Conservation (phyloP, 1,140 invertebrate genomes). For the Subanguina moxae region DNA sequence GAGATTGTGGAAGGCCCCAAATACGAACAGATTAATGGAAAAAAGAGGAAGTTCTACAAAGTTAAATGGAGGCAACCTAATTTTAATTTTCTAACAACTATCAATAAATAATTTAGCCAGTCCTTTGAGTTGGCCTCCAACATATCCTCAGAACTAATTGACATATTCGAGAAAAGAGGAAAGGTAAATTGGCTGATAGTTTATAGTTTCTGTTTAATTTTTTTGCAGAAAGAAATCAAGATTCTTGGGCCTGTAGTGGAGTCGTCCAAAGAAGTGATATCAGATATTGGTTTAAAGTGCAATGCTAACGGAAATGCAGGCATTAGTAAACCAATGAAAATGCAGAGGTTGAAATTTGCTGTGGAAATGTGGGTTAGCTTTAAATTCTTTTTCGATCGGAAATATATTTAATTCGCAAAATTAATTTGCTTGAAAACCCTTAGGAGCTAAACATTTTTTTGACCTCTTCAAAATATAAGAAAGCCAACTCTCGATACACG, state of each 20-base stretch:
- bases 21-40: constrained; percentile 14
- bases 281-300: not conserved
- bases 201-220: too few species aligned
- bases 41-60: constrained; percentile 24
- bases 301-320: not conserved
- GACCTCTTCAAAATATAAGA: too few species aligned
- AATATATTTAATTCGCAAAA: too few species aligned
- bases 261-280: not conserved
- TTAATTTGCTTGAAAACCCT: too few species aligned
- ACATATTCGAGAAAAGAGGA: constrained; percentile 21
- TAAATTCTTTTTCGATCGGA: too few species aligned
- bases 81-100: not conserved
- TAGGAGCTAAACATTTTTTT: too few species aligned
- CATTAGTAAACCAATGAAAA: not conserved
- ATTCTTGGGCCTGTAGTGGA: constrained; percentile 12
- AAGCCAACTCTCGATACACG: too few species aligned
- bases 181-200: not conserved
- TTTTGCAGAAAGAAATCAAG: constrained; percentile 1
- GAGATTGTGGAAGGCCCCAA: constrained; percentile 20
- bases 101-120: constrained; percentile 12
- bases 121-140: constrained; percentile 17
- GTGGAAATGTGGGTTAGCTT: constrained; percentile 18
- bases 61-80: constrained; percentile 21
- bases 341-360: constrained; percentile 19
- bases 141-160: constrained; percentile 14